phyloP scores from a whole-genome alignment of 2,888 invertebrate genomes.

The Scelioninae gen. 1 region DNA sequence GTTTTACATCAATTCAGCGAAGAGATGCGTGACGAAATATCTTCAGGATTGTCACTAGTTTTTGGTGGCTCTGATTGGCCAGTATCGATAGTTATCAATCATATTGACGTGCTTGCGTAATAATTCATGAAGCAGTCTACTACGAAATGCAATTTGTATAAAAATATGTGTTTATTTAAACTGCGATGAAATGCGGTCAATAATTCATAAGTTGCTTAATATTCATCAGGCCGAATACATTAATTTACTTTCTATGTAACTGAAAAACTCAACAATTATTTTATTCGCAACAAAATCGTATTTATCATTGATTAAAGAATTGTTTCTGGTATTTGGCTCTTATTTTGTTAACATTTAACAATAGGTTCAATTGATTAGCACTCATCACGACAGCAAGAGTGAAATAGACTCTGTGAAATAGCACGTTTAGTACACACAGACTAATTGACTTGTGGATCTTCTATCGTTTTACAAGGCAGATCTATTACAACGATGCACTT shows the following conservation, averaged over 20 bases:
- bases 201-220: constrained; percentile 47
- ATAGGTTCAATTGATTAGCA: constrained; percentile 26
- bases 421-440: constrained; percentile 33
- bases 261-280: no score
- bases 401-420: constrained; percentile 13
- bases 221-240: constrained; percentile 15
- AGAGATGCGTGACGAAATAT: constrained; percentile 63
- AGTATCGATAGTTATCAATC: constrained; percentile 53
- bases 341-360: constrained; percentile 43
- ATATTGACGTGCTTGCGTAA: constrained; percentile 59
- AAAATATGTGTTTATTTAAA: constrained; percentile 36
- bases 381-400: constrained; percentile 21
- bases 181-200: constrained; percentile 46
- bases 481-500: constrained; percentile 60
- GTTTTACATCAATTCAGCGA: constrained; percentile 29
- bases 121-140: constrained; percentile 46
- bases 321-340: background rate
- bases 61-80: constrained; percentile 50
- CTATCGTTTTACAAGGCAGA: constrained; percentile 67
- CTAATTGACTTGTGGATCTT: constrained; percentile 69
- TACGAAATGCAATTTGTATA: constrained; percentile 54
- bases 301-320: constrained; percentile 12
- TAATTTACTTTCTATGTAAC: no score
- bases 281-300: constrained; percentile 1
- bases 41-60: constrained; percentile 62